Base-by-base conservation (phyloP, 2,888 invertebrate species). In the Nyleta sp. region DNA sequence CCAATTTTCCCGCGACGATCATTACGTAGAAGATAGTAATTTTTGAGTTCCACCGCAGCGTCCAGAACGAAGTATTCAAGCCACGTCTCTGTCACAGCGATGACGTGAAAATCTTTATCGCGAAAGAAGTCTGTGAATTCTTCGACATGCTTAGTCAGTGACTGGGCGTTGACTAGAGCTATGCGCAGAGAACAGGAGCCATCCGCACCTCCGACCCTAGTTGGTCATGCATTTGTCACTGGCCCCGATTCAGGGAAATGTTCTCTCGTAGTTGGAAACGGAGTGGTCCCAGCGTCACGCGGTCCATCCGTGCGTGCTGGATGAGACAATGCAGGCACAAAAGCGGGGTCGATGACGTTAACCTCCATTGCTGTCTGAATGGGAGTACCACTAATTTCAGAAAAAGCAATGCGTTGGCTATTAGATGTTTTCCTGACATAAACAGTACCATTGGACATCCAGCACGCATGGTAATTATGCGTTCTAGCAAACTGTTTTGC, bases 81-180 rank as follows among this genome's bases (percentile, higher is more conserved):
- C 57, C 57, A 59, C 2, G 35, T 53, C 48, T 50, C 48, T 13
- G 28, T 50, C 6, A 50, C 28, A 2, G 28, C 48, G 6, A 50
- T 50, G 3, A 46, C 11, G 10, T 46, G 46, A 22, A 15, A 22
- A 10, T 46, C 46, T 11, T 13, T n/a, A 6, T 11, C 8, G 10
- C 2, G 8, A n/a, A 46, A 46, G 6, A 11, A 46, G 5, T 46
- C 46, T 2, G 22, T 6, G n/a, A 46, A 46, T 22, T 46, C 46
- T 15, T 20, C 22, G 3, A 46, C 8, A 22, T 46, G 46, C 11
- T 11, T 22, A 2, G 22, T 20, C 13, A 46, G 22, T 1, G 46
- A 46, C 13, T 46, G 46, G 6, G 46, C 20, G n/a, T 46, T 46
- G 10, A 18, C 8, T 8, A 42, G 42, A 17, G 17, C 15, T 15